These are phyloP conservation scores for Lutraria rhynchaena DNA, from an alignment of 1,140 invertebrate genomes.

Conservation along the genomic window DNA sequence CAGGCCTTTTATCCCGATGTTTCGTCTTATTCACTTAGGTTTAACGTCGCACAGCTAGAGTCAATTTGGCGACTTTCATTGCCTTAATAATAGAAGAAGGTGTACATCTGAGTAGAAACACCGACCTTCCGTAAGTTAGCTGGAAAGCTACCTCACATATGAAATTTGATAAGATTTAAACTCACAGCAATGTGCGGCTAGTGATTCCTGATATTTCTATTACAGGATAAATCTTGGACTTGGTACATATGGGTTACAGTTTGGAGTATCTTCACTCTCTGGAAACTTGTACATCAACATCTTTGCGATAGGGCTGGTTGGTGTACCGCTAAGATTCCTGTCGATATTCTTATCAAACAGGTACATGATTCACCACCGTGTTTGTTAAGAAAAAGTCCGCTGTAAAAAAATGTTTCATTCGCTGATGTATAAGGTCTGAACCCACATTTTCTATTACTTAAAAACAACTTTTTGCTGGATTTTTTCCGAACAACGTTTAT, in stretches of 20 bases:
- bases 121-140: no score
- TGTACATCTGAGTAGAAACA: no score
- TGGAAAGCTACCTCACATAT: no score
- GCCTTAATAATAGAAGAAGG: neutral
- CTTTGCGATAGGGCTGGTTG: neutral
- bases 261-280: slow-evolving; percentile 35
- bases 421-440: no score
- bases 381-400: no score
- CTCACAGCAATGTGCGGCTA: no score
- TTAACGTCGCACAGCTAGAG: neutral
- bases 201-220: neutral
- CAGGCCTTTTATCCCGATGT: neutral
- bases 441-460: no score
- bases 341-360: slow-evolving; percentile 35
- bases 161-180: no score
- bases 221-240: slow-evolving; percentile 32
- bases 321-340: slow-evolving; percentile 17
- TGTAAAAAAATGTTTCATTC: no score
- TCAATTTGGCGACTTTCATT: neutral
- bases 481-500: no score
- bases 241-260: slow-evolving; percentile 28
- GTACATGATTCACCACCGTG: no score
- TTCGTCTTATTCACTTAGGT: neutral
- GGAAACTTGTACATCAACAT: slow-evolving; percentile 37
- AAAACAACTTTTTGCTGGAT: no score